Evolutionary conservation across 2,113 vertebrate species (phyloP).

Genomic region (Cephalopholis sonnerati): DNA sequence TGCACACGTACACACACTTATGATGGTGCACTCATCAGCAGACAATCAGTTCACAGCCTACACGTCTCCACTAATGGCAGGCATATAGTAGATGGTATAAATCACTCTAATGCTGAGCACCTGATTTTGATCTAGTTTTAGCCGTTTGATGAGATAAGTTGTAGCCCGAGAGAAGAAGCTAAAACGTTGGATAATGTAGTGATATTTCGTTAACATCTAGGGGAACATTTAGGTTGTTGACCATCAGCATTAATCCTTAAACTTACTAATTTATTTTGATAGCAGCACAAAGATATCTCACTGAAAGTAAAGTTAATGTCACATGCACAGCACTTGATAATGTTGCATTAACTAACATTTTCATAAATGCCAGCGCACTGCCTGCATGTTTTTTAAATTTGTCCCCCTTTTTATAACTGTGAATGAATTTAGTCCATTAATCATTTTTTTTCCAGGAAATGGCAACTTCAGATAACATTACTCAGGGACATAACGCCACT

Average conservation of each 20-base stretch:
- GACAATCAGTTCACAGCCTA: conserved; percentile 21
- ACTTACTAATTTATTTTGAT: neutral
- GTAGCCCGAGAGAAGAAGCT: neutral
- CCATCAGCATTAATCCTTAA: neutral
- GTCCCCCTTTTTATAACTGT: too few species aligned
- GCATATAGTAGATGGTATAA: conserved; percentile 6
- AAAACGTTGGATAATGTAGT: neutral
- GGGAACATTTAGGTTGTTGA: conserved; percentile 5
- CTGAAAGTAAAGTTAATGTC: neutral
- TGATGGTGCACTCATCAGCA: conserved; percentile 36
- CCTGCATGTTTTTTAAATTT: too few species aligned
- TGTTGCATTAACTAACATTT: neutral
- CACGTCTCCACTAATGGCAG: conserved; percentile 16
- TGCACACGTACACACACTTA: conserved; percentile 12
- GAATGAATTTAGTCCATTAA: too few species aligned
- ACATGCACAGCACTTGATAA: neutral
- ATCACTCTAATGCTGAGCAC: conserved; percentile 17
- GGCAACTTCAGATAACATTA: too few species aligned
- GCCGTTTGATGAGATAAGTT: neutral
- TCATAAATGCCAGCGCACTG: too few species aligned
- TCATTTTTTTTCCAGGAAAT: too few species aligned
- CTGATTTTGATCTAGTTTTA: neutral
- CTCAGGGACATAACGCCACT: too few species aligned
- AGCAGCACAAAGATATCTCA: conserved; percentile 10
- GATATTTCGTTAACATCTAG: conserved; percentile 9